Base-by-base conservation (phyloP, 2,113 vertebrate genomes). In the Otolemur garnettii region DNA sequence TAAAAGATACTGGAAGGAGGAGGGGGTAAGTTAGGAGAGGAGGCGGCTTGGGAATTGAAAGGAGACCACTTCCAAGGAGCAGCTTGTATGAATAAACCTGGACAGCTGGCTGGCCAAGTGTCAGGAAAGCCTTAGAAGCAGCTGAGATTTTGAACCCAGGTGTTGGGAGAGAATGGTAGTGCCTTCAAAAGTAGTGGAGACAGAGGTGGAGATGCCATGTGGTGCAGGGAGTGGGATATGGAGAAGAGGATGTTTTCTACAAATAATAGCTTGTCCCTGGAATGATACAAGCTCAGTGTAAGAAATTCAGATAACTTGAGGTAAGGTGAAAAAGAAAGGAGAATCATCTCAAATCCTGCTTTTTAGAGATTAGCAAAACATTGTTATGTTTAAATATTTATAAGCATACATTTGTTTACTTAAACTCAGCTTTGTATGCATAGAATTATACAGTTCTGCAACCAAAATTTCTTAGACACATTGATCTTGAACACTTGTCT, bases 331-430 rank as follows among this genome's bases (percentile, higher is more conserved):
- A 71, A 93, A 62, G 68, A 50, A 96, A 96, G 59, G n/a, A 84
- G 53, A 79, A 59, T 91, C 7, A 9, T 68, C 14, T 57, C 30
- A 80, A 89, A 85, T 80, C 7, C 53, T 28, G 79, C 66, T 85
- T 95, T 92, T 24, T 50, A 85, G 87, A 93, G 57, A 83, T 71
- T 85, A 89, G 55, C 28, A 69, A 45, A 85, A n/a, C 35, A 85
- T 62, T 87, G 64, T 95, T 68, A 66, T 85, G 26, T 95, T 96
- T 91, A 91, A 79, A 66, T 97, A 87, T 83, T 94, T 92, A 81
- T 90, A 90, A 93, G 15, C 90, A 59, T 71, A 22, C 60, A 64
- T 91, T 83, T 93, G 55, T 93, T 89, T 71, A 50, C 89, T 92
- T 92, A 88, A 82, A 64, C 74, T 94, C 62, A 84, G 64, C 55